phyloP scores from a whole-genome alignment of 2,888 invertebrate species.

The Nomada goodeniana region DNA sequence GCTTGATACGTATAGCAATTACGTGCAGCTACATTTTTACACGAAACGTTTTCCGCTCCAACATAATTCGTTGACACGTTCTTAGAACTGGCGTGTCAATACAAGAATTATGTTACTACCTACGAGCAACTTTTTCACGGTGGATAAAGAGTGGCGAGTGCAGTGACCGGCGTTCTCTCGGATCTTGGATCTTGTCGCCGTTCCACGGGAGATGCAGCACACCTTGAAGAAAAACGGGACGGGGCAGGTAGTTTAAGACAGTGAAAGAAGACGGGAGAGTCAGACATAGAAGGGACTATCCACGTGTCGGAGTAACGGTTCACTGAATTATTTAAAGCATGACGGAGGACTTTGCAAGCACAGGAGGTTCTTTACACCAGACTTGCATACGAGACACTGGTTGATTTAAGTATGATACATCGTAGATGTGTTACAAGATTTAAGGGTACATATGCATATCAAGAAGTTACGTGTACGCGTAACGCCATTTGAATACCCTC shows the following conservation, averaged over 20 bases:
- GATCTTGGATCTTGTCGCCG: slow-evolving; percentile 31
- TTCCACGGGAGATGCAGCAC: slow-evolving; percentile 45
- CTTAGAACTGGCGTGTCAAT: neutral
- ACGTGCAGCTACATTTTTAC: no score
- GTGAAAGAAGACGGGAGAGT: slow-evolving; percentile 50
- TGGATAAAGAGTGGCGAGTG: slow-evolving; percentile 49
- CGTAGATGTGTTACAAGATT: slow-evolving; percentile 44
- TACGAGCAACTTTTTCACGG: slow-evolving; percentile 16
- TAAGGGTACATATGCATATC: slow-evolving; percentile 31
- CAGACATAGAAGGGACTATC: slow-evolving; percentile 59
- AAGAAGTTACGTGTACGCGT: slow-evolving; percentile 29
- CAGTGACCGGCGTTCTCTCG: slow-evolving; percentile 40
- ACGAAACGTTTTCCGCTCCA: no score
- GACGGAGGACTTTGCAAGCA: slow-evolving; percentile 55
- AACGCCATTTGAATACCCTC: slow-evolving; percentile 6
- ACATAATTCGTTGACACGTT: neutral
- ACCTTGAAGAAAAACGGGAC: slow-evolving; percentile 49
- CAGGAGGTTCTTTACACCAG: slow-evolving; percentile 54
- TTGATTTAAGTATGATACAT: slow-evolving; percentile 43
- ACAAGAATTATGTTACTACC: slow-evolving; percentile 6
- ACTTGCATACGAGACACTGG: slow-evolving; percentile 50
- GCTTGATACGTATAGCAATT: no score
- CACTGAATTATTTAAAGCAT: slow-evolving; percentile 70
- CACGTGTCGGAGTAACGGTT: slow-evolving; percentile 67
- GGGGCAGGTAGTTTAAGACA: slow-evolving; percentile 46